Base-by-base conservation (phyloP, 2,113 vertebrate species). In the Osmerus mordax region DNA sequence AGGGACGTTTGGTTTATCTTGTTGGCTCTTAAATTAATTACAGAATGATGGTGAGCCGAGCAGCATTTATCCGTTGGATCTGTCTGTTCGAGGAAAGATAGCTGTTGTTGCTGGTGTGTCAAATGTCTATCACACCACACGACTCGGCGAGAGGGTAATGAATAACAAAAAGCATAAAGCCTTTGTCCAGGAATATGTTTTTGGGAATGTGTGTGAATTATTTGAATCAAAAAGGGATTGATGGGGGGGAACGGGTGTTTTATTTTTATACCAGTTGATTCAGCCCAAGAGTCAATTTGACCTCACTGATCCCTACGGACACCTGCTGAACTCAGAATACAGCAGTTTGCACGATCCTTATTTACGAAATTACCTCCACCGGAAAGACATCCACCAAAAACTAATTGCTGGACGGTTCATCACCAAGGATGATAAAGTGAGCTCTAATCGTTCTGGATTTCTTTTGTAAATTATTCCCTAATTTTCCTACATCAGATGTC, bases 201-300 rank as follows among this genome's bases (percentile, higher is more conserved):
- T 28, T 28, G 12, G 25, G 5, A 25, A 62, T 62, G 8, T 12
- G 13, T 28, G 28, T 28, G 23, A 12, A 28, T 25, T 60, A 47
- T 47, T 47, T 47, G 41, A 47, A 9, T 47, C 2, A 9, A 47
- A 12, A 47, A 47, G 7, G 41, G 41, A 47, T 11, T 47, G 41
- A 47, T 47, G 41, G 41, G 41, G 41, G 41, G 29, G 7, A 64
- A 64, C 14, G 0, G 0, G 11, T 14, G 16, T 47, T 13, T 65
- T 11, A 19, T 51, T 41, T 47, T 65, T 4, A 62, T 29, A 29
- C 16, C 52, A 77, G 75, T 68, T 77, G 65, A n/a, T 69, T 9
- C 70, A 72, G 70, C 70, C 65, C 16, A 77, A 77, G 52, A 73
- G 70, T 29, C 32, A 60, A 9, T 78, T 78, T 73, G 71, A 78